Evolutionary conservation across 2,888 invertebrate species (phyloP).

Genomic region (Diabrotica balteata): DNA sequence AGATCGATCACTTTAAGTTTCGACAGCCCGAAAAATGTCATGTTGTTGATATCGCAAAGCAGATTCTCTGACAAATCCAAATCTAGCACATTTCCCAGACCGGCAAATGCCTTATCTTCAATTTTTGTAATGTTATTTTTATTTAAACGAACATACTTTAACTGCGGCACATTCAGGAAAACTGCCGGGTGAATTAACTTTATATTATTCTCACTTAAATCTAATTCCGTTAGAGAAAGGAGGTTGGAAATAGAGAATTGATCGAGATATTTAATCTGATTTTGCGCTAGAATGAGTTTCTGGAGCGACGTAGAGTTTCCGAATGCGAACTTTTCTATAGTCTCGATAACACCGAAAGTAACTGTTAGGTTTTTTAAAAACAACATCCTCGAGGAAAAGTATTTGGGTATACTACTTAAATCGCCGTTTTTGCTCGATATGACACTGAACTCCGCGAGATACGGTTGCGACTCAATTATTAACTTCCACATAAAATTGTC

Average conservation of each 20-base stretch:
- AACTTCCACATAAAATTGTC: slow-evolving; percentile 78
- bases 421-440: slow-evolving; percentile 75
- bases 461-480: slow-evolving; percentile 73
- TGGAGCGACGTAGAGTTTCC: slow-evolving; percentile 74
- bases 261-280: slow-evolving; percentile 73
- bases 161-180: slow-evolving; percentile 75
- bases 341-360: slow-evolving; percentile 75
- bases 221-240: slow-evolving; percentile 71
- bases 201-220: slow-evolving; percentile 79
- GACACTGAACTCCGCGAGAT: slow-evolving; percentile 74
- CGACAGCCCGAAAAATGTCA: slow-evolving; percentile 79
- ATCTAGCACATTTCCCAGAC: slow-evolving; percentile 76
- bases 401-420: slow-evolving; percentile 74
- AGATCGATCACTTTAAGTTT: slow-evolving; percentile 77
- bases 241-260: slow-evolving; percentile 77
- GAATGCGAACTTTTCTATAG: slow-evolving; percentile 75
- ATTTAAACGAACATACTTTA: slow-evolving; percentile 80
- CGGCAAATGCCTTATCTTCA: slow-evolving; percentile 83
- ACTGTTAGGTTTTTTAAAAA: slow-evolving; percentile 73
- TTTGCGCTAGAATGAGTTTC: slow-evolving; percentile 72
- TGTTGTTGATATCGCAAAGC: slow-evolving; percentile 76
- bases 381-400: slow-evolving; percentile 63
- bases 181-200: slow-evolving; percentile 76
- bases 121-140: slow-evolving; percentile 85
- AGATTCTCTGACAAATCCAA: slow-evolving; percentile 83